A percentile compares a stretch with the other conserved stretches of the same genome.
phyloP scores from a whole-genome alignment of 2,797 vertebrate genomes.

The Myotis findleyi region DNA sequence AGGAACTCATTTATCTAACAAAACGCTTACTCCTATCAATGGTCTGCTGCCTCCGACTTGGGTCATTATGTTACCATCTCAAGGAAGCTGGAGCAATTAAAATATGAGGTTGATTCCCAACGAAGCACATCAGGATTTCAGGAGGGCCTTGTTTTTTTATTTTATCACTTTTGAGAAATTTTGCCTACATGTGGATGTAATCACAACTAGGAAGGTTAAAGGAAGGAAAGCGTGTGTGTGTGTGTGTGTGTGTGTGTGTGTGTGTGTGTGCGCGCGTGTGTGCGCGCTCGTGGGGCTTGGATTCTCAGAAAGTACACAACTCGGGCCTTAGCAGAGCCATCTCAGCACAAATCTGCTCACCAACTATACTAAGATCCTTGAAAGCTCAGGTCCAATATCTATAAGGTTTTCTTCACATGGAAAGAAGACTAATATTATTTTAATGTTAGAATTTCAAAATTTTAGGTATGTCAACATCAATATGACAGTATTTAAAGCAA shows the following conservation, averaged over 20 bases:
- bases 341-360: not conserved
- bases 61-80: not conserved
- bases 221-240: not conserved
- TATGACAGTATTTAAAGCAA: not conserved
- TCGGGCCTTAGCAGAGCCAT: not conserved
- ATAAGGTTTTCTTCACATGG: not conserved
- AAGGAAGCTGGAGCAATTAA: not conserved
- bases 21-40: not conserved
- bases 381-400: not conserved
- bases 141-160: not conserved
- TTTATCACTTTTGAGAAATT: not conserved
- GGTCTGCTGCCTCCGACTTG: not conserved
- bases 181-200: not conserved
- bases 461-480: not conserved
- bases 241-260: not conserved
- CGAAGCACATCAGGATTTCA: not conserved
- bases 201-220: not conserved
- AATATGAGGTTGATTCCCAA: not conserved
- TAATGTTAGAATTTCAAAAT: not conserved
- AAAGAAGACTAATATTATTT: not conserved
- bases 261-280: fast-evolving
- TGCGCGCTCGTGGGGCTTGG: not conserved
- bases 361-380: not conserved
- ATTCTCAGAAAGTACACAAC: not conserved
- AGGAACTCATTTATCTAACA: not conserved